Evolutionary conservation across 2,113 vertebrate species (phyloP).

Genomic region (Castor canadensis): DNA sequence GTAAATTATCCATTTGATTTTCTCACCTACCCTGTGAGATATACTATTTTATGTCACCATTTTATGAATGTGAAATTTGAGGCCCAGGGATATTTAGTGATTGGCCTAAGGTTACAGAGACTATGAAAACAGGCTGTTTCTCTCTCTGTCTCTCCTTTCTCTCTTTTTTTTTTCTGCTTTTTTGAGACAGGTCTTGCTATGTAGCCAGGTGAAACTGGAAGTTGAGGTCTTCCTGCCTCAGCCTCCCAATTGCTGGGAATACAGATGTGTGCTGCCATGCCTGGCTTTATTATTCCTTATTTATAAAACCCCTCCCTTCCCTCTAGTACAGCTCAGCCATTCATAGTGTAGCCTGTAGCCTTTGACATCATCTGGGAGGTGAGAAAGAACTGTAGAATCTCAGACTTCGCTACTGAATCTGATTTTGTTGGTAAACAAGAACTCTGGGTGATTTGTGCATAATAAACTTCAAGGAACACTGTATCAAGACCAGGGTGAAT

Average conservation of each 20-base stretch:
- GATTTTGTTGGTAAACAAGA: not conserved
- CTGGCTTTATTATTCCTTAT: not conserved
- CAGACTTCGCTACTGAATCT: not conserved
- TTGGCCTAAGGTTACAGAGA: not conserved
- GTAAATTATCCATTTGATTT: slow-evolving; percentile 30
- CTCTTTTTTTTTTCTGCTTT: not conserved
- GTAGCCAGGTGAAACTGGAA: not conserved
- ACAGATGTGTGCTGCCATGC: not conserved
- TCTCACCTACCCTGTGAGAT: not conserved
- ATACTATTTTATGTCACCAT: not conserved
- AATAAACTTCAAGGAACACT: not conserved
- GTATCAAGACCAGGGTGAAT: not conserved
- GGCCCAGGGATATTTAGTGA: not conserved
- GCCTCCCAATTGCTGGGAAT: not conserved
- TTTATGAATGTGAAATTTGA: not conserved
- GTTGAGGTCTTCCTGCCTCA: not conserved
- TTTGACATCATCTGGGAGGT: not conserved
- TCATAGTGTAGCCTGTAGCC: not conserved
- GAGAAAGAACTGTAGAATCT: not conserved
- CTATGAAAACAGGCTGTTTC: not conserved
- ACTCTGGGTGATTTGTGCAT: no score
- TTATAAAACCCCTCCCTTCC: not conserved
- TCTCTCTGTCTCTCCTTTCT: not conserved
- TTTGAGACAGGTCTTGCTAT: not conserved
- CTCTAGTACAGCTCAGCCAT: not conserved